These are phyloP conservation scores for Drosophila watanabei DNA, from an alignment of 1,140 invertebrate genomes.

Conservation along the genomic window DNA sequence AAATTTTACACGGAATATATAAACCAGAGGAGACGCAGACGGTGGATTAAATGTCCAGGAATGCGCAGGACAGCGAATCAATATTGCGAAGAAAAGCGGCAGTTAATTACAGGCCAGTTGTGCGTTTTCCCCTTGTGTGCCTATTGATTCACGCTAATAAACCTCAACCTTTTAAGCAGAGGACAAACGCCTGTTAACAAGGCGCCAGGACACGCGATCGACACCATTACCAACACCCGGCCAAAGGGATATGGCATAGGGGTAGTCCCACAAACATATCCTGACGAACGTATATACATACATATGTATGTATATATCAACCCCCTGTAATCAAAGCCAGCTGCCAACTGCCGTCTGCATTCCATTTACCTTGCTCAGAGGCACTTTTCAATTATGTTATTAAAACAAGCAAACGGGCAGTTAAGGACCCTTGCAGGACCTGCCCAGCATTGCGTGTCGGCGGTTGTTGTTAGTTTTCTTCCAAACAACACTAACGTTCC, in stretches of 20 bases:
- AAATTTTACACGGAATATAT: slow-evolving; percentile 12
- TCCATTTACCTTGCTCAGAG: slow-evolving; percentile 61
- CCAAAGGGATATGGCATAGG: slow-evolving; percentile 13
- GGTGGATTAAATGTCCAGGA: slow-evolving; percentile 18
- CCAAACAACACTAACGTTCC: slow-evolving; percentile 19
- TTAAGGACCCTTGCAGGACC: slow-evolving; percentile 62
- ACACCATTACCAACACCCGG: slow-evolving; percentile 42
- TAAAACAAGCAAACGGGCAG: slow-evolving; percentile 73
- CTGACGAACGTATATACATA: background rate
- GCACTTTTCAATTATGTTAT: slow-evolving; percentile 84
- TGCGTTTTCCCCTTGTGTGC: slow-evolving; percentile 22
- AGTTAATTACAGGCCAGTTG: slow-evolving; percentile 64
- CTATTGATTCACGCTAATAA: slow-evolving; percentile 80
- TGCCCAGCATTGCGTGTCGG: slow-evolving; percentile 54
- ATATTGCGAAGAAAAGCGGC: slow-evolving; percentile 63
- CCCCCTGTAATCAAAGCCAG: slow-evolving; percentile 66
- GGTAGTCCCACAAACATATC: slow-evolving; percentile 15
- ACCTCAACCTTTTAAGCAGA: slow-evolving; percentile 46
- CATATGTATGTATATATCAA: slow-evolving; percentile 15
- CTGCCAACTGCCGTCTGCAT: slow-evolving; percentile 63
- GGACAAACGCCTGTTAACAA: slow-evolving; percentile 77
- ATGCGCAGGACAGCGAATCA: slow-evolving; percentile 46
- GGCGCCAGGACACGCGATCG: slow-evolving; percentile 67
- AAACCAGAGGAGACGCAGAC: background rate
- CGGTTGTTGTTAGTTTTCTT: slow-evolving; percentile 27